Base-by-base conservation (phyloP, 2,888 invertebrate species). In the Mesorhabditis spiculigera region DNA sequence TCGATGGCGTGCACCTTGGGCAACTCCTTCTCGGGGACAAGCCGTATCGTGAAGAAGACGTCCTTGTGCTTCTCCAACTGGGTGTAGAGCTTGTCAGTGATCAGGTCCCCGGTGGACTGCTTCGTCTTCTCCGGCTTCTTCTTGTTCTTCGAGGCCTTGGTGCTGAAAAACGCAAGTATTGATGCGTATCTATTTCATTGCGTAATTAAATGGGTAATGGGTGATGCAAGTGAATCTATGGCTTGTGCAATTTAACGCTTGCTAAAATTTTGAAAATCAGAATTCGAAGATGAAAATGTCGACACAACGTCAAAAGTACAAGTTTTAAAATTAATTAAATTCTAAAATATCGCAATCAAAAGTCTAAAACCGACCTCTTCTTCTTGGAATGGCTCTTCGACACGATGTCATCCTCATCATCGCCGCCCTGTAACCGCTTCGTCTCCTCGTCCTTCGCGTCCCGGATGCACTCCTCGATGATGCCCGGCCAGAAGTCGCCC, bases 41-140 rank as follows among this genome's bases (percentile, higher is more conserved):
- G 90, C 86, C 96, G 91, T 82, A 98, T 97, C 66, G 98, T 97
- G 89, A 98, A 98, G 90, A 98, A 98, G 71, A 97, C 96, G 89
- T 98, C 97, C 88, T 96, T 96, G 88, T 98, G 97, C 87, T 98
- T 98, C 88, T 98, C 97, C 95, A 98, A 96, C 6, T 95, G 95
- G 68, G 93, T 92, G 89, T 94, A 96, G 84, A 98, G 93, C 89
- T 97, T 98, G 72, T 94, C 92, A 75, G 94, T 94, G 86, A 98
- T 91, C 81, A 87, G 87, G 81, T 86, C 87, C 42, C 81, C 86
- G 45, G 78, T 78, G n/a, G 70, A 70, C 73, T 93, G 92, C 87
- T 96, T 96, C 87, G 95, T 96, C 88, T 95, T 95, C 72, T 82
- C 94, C 87, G 94, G 95, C 88, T 95, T 96, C 75, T 95, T 90